phyloP scores from a whole-genome alignment of 64 coral and sea anemone species.

The Montipora efflorescens region DNA sequence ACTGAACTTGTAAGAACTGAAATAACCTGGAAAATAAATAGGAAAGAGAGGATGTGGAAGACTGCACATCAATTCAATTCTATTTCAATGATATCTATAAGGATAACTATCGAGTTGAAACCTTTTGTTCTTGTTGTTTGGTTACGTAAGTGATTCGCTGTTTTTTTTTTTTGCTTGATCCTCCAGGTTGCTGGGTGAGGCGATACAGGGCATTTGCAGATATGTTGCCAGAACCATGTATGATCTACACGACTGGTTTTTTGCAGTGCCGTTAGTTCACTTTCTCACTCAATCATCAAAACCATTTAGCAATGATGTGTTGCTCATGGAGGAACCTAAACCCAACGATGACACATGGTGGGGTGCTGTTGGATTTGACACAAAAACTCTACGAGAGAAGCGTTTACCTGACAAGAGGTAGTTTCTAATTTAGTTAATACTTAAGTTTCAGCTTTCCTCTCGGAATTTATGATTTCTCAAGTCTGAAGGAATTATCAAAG shows the following conservation, averaged over 20 bases:
- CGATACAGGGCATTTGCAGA: slow-evolving; percentile 28
- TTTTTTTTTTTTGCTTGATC: not conserved
- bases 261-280: slow-evolving; percentile 37
- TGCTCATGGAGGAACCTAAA: slow-evolving; percentile 38
- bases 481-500: not conserved
- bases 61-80: too few species aligned
- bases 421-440: not conserved
- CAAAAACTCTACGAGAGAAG: slow-evolving; percentile 26
- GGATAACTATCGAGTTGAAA: too few species aligned
- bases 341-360: slow-evolving; percentile 30
- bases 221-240: not conserved
- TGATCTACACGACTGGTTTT: slow-evolving; percentile 12
- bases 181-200: not conserved
- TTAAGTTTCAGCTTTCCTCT: not conserved
- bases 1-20: too few species aligned
- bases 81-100: too few species aligned
- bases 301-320: slow-evolving; percentile 18
- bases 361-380: slow-evolving; percentile 54
- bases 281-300: slow-evolving; percentile 11
- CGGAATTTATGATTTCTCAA: not conserved
- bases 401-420: not conserved
- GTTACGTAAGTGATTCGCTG: not conserved
- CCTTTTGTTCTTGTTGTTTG: not conserved
- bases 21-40: too few species aligned
- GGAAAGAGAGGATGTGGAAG: too few species aligned